A percentile compares a stretch with the other conserved stretches of the same genome.
Conservation (phyloP, 2,797 vertebrate species). For the Apogon hyalosoma region DNA sequence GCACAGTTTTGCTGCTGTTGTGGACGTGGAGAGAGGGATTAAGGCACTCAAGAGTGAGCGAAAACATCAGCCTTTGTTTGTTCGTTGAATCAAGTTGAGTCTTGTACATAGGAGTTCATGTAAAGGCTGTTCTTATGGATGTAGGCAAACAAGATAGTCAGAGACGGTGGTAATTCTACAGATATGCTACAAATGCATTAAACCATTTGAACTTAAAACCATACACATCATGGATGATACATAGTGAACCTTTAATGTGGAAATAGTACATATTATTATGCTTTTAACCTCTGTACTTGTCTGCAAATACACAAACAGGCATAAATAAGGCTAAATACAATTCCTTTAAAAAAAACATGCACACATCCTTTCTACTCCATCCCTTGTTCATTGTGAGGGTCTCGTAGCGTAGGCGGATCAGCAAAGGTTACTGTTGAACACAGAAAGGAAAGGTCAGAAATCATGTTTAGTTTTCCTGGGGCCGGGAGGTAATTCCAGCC, state of each 20-base stretch:
- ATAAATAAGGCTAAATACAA: conserved; percentile 57
- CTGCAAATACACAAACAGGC: conserved; percentile 38
- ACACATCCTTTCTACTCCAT: conserved; percentile 39
- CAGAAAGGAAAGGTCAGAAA: conserved; percentile 88
- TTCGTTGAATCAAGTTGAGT: no score
- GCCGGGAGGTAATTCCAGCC: conserved; percentile 84
- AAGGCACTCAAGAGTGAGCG: no score
- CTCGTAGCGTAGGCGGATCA: conserved; percentile 71
- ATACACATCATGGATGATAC: neutral
- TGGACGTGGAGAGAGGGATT: no score
- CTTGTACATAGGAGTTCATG: no score
- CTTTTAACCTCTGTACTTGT: neutral
- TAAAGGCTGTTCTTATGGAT: no score
- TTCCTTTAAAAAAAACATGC: conserved; percentile 17
- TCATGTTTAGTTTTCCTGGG: conserved; percentile 87
- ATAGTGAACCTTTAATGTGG: neutral
- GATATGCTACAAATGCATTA: no score
- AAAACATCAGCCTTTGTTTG: no score
- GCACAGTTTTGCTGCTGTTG: no score
- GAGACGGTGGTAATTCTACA: no score
- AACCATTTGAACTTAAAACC: no score
- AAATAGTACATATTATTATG: neutral
- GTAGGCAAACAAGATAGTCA: no score
- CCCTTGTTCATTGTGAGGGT: conserved; percentile 64
- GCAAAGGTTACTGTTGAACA: conserved; percentile 88